A percentile compares a stretch with the other conserved stretches of the same genome.
Conservation (phyloP, 1,140 invertebrate species). For the Anoplophora glabripennis region DNA sequence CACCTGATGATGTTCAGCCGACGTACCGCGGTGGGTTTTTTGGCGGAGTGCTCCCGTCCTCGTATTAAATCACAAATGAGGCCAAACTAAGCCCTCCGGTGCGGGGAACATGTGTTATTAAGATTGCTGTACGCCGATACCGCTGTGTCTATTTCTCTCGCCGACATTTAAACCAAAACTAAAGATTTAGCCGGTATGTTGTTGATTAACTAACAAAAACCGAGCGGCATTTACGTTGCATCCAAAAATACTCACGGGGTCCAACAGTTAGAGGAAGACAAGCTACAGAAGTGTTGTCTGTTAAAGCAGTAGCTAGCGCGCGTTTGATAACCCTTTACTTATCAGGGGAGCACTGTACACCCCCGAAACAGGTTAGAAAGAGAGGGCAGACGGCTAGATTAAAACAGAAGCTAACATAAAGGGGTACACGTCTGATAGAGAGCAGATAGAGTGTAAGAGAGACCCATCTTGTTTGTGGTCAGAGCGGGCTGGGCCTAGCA, state of each 20-base stretch:
- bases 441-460: constrained; percentile 34
- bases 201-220: constrained; percentile 42
- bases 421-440: constrained; percentile 42
- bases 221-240: constrained; percentile 28
- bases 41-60: not conserved
- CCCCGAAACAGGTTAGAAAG: constrained; percentile 23
- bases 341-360: constrained; percentile 41
- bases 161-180: constrained; percentile 27
- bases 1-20: not conserved
- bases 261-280: constrained; percentile 28
- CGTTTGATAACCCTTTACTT: constrained; percentile 50
- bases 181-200: constrained; percentile 39
- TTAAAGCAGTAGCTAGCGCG: constrained; percentile 40
- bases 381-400: constrained; percentile 42
- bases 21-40: not conserved
- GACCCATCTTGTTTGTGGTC: constrained; percentile 44
- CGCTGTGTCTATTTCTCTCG: not conserved
- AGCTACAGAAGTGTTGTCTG: constrained; percentile 34
- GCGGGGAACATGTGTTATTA: constrained; percentile 6
- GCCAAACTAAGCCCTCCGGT: not conserved
- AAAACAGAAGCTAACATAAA: constrained; percentile 50
- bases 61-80: not conserved
- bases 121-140: constrained; percentile 7
- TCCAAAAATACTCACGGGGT: constrained; percentile 26
- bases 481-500: constrained; percentile 45